These are phyloP conservation scores for Lophotriccus pileatus DNA, from an alignment of 2,797 vertebrate genomes.

Conservation along the genomic window DNA sequence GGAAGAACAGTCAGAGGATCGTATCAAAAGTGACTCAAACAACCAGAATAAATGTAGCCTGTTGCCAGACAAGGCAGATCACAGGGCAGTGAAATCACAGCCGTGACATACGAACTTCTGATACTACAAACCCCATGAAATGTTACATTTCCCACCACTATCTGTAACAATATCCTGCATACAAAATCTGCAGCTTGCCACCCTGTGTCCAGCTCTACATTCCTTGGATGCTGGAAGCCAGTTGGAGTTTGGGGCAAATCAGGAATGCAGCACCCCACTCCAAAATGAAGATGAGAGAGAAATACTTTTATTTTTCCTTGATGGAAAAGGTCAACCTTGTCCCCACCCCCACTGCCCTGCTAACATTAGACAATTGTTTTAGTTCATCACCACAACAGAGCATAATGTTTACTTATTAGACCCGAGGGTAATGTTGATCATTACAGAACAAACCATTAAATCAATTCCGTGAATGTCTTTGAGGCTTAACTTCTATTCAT, in stretches of 20 bases:
- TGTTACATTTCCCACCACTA: constrained; percentile 3
- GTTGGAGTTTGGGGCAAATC: constrained; percentile 41
- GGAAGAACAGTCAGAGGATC: background rate
- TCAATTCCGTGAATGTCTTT: constrained; percentile 65
- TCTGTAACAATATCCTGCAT: constrained; percentile 9
- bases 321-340: constrained; percentile 54
- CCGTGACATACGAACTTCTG: background rate
- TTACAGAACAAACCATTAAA: constrained; percentile 69
- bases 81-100: background rate
- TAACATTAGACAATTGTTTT: constrained; percentile 63
- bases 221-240: constrained; percentile 22
- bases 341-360: constrained; percentile 10
- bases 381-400: constrained; percentile 66
- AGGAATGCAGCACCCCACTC: constrained; percentile 49
- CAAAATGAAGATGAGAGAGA: constrained; percentile 43
- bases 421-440: constrained; percentile 51
- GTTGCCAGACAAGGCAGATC: constrained; percentile 5
- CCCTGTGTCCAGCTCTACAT: constrained; percentile 8
- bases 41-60: background rate
- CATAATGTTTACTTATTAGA: constrained; percentile 56
- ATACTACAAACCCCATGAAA: constrained; percentile 6
- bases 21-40: background rate
- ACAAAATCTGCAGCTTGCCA: constrained; percentile 36
- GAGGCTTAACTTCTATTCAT: constrained; percentile 63
- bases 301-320: constrained; percentile 35